These are phyloP conservation scores for Oikopleura dioica DNA, from an alignment of 23 tunicate genomes.

Conservation along the genomic window DNA sequence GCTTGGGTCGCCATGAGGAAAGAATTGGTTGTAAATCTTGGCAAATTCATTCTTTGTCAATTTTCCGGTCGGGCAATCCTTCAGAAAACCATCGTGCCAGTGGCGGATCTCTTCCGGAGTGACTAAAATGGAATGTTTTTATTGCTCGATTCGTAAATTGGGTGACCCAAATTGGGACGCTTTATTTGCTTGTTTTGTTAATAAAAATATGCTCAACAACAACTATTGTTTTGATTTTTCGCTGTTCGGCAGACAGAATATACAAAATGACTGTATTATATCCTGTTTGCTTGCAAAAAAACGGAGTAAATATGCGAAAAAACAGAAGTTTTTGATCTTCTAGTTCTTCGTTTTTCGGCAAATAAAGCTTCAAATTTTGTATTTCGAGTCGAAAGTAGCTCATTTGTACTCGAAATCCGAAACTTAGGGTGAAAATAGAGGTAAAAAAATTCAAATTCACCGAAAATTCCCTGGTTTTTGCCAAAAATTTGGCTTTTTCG, in stretches of 20 bases:
- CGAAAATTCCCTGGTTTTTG: no score
- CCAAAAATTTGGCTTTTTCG: no score
- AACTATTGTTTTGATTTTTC: neutral
- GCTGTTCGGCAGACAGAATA: neutral
- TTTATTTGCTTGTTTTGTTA: neutral
- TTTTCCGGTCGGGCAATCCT: conserved; percentile 95
- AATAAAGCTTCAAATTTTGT: no score
- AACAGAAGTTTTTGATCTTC: no score
- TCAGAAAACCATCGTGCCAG: conserved; percentile 90
- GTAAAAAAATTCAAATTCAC: no score
- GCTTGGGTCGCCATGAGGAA: conserved; percentile 29
- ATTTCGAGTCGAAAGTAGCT: no score
- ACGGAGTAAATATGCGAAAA: no score
- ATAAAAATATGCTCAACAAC: neutral
- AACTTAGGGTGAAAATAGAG: no score
- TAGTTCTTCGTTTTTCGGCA: no score
- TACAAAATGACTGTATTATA: no score
- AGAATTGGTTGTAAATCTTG: conserved; percentile 85
- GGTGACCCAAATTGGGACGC: neutral
- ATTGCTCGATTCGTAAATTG: neutral
- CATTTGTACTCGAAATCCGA: no score
- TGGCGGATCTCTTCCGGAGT: conserved; percentile 66
- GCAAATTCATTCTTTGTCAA: conserved; percentile 67
- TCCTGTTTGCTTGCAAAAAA: no score
- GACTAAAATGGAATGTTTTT: conserved; percentile 20